A percentile compares a stretch with the other conserved stretches of the same genome.
Evolutionary conservation across 2,797 vertebrate genomes (phyloP).

Genomic region (Muraenolepis orangiensis): DNA sequence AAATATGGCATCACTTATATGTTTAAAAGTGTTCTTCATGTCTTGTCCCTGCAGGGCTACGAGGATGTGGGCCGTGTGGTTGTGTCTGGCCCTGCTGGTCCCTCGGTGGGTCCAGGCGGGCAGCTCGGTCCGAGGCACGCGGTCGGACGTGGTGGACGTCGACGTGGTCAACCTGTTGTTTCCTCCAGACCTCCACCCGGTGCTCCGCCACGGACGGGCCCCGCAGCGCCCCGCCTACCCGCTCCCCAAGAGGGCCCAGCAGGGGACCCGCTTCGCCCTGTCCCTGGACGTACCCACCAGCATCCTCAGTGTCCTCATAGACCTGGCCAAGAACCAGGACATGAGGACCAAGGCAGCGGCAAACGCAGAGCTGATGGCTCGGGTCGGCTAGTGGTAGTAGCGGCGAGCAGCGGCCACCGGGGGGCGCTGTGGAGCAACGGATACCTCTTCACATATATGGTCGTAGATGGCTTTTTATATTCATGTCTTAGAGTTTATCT

Average conservation of each 20-base stretch:
- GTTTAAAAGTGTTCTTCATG: neutral
- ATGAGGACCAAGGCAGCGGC: conserved; percentile 79
- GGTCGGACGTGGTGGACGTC: conserved; percentile 48
- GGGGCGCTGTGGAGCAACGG: conserved; percentile 3
- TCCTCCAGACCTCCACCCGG: conserved; percentile 37
- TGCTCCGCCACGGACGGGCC: conserved; percentile 46
- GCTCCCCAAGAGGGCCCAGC: conserved; percentile 70
- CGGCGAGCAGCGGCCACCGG: neutral
- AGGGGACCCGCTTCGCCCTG: conserved; percentile 73
- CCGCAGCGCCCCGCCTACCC: conserved; percentile 37
- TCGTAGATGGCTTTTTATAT: neutral
- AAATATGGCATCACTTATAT: neutral
- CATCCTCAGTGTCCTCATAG: conserved; percentile 79
- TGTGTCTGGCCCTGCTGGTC: conserved; percentile 69
- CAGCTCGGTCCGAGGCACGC: conserved; percentile 42
- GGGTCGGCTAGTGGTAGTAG: conserved; percentile 78
- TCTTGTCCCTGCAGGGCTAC: conserved; percentile 30
- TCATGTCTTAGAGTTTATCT: neutral
- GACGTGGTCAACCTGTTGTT: conserved; percentile 47
- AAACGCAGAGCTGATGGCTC: conserved; percentile 82
- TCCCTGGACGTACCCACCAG: conserved; percentile 82
- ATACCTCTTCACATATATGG: conserved; percentile 11
- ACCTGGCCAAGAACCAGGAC: conserved; percentile 82
- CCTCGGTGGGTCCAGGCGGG: conserved; percentile 51
- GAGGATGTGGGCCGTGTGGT: conserved; percentile 60